Evolutionary conservation across 1,140 invertebrate species (phyloP).

Genomic region (Apolygus lucorum): DNA sequence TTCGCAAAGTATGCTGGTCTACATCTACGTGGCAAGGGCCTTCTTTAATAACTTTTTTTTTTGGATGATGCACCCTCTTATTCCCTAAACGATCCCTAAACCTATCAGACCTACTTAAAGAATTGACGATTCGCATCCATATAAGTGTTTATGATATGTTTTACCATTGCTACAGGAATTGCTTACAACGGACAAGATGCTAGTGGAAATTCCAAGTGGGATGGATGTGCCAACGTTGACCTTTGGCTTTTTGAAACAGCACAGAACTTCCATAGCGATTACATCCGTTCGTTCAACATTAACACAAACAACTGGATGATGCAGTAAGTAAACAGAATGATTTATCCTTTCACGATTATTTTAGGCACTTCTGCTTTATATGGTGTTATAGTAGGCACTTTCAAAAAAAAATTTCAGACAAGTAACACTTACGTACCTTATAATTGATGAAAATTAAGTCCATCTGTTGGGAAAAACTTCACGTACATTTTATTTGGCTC

Average conservation of each 20-base stretch:
- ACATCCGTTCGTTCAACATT: constrained; percentile 82
- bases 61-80: too few species aligned
- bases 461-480: neutral
- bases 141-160: too few species aligned
- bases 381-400: too few species aligned
- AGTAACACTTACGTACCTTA: too few species aligned
- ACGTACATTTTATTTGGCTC: neutral
- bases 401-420: too few species aligned
- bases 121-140: too few species aligned
- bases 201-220: constrained; percentile 57
- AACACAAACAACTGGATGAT: constrained; percentile 90
- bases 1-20: too few species aligned
- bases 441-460: neutral
- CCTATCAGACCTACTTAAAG: too few species aligned
- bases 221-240: constrained; percentile 79
- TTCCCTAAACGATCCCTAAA: too few species aligned
- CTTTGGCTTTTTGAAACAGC: constrained; percentile 65
- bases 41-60: too few species aligned
- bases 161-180: too few species aligned
- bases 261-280: constrained; percentile 64
- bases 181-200: constrained; percentile 68
- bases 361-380: neutral
- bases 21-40: too few species aligned
- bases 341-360: neutral
- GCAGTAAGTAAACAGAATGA: constrained; percentile 48